Percentiles rank a stretch among this genome's conserved stretches.
phyloP scores from a whole-genome alignment of 2,113 vertebrate species.

The Cryptotis parvus region DNA sequence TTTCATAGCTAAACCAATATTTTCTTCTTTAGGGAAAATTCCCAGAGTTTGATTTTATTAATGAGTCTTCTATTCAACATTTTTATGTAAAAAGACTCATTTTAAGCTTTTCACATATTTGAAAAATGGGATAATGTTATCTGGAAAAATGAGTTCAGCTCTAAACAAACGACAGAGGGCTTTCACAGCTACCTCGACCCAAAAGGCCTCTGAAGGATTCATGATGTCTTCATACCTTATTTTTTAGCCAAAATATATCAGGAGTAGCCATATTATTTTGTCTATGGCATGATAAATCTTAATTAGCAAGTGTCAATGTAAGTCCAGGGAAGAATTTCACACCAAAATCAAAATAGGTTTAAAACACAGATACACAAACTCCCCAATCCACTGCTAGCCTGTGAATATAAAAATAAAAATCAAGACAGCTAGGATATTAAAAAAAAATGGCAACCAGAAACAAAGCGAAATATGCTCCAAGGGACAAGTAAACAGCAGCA shows the following conservation, averaged over 20 bases:
- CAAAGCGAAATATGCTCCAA: constrained; percentile 2
- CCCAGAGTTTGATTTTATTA: constrained; percentile 22
- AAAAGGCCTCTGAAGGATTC: neutral
- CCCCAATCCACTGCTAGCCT: neutral
- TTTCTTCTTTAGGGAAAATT: constrained; percentile 47
- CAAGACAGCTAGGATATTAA: neutral
- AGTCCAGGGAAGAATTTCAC: constrained; percentile 18
- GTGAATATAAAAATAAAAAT: neutral
- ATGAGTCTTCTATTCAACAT: constrained; percentile 31
- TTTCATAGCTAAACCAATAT: constrained; percentile 25
- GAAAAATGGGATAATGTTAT: constrained; percentile 19
- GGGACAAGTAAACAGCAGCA: neutral
- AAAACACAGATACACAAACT: neutral
- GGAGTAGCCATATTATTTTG: neutral
- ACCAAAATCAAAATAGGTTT: constrained; percentile 11
- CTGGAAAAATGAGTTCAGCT: constrained; percentile 41
- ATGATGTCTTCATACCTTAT: neutral
- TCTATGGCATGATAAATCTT: neutral
- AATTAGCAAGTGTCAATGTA: neutral
- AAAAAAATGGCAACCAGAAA: neutral
- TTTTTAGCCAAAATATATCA: constrained; percentile 19
- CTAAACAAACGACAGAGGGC: neutral
- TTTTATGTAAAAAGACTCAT: constrained; percentile 47
- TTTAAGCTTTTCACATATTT: constrained; percentile 27
- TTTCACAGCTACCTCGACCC: neutral